Evolutionary conservation across 2,888 invertebrate species (phyloP).

Genomic region (Xanthorhoe spadicearia): DNA sequence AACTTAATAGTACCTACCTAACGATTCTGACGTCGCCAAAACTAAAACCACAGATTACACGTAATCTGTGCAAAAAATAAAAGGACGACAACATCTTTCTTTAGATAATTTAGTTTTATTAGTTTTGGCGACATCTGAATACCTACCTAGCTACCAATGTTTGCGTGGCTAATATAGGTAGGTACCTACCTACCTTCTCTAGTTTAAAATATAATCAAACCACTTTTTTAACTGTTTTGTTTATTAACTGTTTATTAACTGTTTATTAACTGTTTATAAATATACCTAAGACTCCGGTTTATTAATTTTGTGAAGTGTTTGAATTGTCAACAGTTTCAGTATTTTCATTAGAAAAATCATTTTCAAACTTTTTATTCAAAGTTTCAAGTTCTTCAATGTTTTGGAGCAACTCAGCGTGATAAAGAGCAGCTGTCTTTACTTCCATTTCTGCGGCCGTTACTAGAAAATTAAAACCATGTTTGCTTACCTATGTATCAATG

Average conservation of each 20-base stretch:
- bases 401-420: constrained; percentile 64
- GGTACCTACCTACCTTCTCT: background rate
- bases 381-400: constrained; percentile 53
- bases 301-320: background rate
- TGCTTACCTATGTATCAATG: too few species aligned
- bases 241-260: too few species aligned
- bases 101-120: too few species aligned
- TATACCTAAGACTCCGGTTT: too few species aligned
- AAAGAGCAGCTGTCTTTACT: constrained; percentile 65
- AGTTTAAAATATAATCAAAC: background rate
- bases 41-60: too few species aligned
- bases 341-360: background rate
- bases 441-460: constrained; percentile 68
- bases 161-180: background rate
- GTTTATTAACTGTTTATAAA: too few species aligned
- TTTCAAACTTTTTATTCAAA: constrained; percentile 33
- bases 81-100: too few species aligned
- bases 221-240: too few species aligned
- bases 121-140: too few species aligned
- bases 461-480: constrained; percentile 5
- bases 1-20: background rate
- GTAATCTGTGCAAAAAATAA: too few species aligned
- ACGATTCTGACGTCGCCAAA: too few species aligned
- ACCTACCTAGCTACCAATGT: background rate
- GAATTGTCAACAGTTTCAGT: background rate